Base-by-base conservation (phyloP, 2,888 invertebrate species). In the Drosophila gaucha region DNA sequence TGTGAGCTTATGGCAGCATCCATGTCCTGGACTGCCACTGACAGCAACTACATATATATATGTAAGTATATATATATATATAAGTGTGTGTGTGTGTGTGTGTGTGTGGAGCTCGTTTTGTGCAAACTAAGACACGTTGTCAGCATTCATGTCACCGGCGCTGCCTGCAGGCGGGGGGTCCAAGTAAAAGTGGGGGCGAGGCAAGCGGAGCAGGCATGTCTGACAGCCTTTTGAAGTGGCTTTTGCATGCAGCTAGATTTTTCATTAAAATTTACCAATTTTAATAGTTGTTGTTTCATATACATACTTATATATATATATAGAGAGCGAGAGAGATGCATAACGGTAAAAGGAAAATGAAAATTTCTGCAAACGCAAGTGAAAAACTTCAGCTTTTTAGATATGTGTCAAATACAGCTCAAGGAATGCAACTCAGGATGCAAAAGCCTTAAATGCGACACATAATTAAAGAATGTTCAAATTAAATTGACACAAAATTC, bases 61-160 rank as follows among this genome's bases (percentile, higher is more conserved):
- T 56, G 36, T 50, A 52, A 57, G 4, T 9, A 20, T 31, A 20
- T 20, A 18, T 6, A n/a, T 20, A 18, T n/a, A 44, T 44, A 4
- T 14, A 44, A 3, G 3, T 52, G 35, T 47, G 18, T 57, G 43
- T 63, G 44, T 62, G 46, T 63, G 50, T 64, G 30, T 55, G 65
- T 63, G 67, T 72, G 65, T 70, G 65, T 78, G 64, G 70, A 70
- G 80, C 76, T 82, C 79, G 74, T 78, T 74, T 74, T 85, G 79
- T 83, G 89, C 85, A 85, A 86, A 88, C 87, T 87, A 88, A 88
- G 86, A 80, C 86, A 84, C 86, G 78, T 83, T 89, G 88, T 89
- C 89, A 89, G 88, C 89, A 88, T 72, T 78, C 79, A 85, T 89
- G 86, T 89, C 89, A 89, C 69, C 67, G 71, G 41, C 59, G 50